Base-by-base conservation (phyloP, 2,888 invertebrate species). In the Teinopalpus imperialis region DNA sequence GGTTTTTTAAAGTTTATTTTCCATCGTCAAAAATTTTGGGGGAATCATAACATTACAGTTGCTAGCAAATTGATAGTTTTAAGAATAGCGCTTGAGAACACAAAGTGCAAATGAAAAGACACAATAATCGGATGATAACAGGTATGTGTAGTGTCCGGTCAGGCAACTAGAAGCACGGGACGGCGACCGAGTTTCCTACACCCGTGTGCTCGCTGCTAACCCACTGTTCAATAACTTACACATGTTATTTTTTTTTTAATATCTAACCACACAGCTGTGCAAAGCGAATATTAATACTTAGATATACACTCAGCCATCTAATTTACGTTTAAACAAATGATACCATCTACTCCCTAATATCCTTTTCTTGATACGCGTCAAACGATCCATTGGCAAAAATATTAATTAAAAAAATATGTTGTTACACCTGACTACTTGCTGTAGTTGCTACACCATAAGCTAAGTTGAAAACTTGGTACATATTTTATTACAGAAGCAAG, bases 101-200 rank as follows among this genome's bases (percentile, higher is more conserved):
- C 64, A 76, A 77, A 72, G 50, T 37, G 51, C 46, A 53, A 53
- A 53, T 44, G 49, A 53, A 53, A 51, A 43, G 45, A 48, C 26
- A 48, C 37, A 43, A 35, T 41, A 37, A 63, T 69, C 70, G 72
- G 66, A 62, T 69, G 69, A 65, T 66, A 63, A 63, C 59, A 63
- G 23, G 12, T 56, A 67, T 66, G 65, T 62, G 56, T 52, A 63
- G 68, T 71, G 72, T 70, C 69, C 64, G 70, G 69, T 73, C 65
- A 83, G 87, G 85, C 87, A 80, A 87, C 88, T 88, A 89, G 88
- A 88, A 87, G 88, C 89, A 87, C 88, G 72, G 80, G 77, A 75
- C 76, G 73, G 70, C 66, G 66, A 71, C 70, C 74, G 69, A 63
- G 69, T 63, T 68, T 64, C 67, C 66, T 67, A 67, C 72, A 67